Conservation (phyloP, 1,140 invertebrate genomes). For the Cyphomyrmex costatus region DNA sequence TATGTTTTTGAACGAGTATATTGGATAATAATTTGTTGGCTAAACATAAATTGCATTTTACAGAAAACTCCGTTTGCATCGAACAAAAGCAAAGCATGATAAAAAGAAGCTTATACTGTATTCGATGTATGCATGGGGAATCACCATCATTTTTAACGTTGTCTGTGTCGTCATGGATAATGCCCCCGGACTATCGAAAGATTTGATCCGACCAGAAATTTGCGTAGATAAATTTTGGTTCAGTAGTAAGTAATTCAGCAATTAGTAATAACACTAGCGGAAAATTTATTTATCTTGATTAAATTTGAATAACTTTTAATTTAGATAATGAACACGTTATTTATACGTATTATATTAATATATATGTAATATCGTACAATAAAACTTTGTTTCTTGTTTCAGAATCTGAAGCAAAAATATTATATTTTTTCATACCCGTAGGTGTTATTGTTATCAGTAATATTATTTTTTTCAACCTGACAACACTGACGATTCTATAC, state of each 20-base stretch:
- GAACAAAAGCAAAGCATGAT: conserved; percentile 83
- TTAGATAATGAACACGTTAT: not conserved
- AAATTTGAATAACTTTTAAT: not conserved
- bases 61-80: conserved; percentile 84
- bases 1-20: not conserved
- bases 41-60: conserved; percentile 65
- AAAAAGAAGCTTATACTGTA: conserved; percentile 89
- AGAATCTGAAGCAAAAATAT: conserved; percentile 88
- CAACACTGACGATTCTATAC: conserved; percentile 89
- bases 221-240: conserved; percentile 89
- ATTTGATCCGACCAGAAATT: conserved; percentile 86
- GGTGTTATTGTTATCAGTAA: conserved; percentile 90
- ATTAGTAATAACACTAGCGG: not conserved
- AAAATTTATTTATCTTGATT: not conserved
- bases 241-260: conserved; percentile 85
- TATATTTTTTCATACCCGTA: conserved; percentile 93
- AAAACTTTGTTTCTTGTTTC: conserved; percentile 76
- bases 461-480: conserved; percentile 88
- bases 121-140: conserved; percentile 91
- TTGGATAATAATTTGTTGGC: not conserved
- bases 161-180: conserved; percentile 88
- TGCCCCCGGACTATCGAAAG: conserved; percentile 83
- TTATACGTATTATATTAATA: not conserved
- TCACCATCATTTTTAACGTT: conserved; percentile 87
- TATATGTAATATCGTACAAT: not conserved